Evolutionary conservation across 2,888 invertebrate species (phyloP).

Genomic region (Drosophila flavopinicola): DNA sequence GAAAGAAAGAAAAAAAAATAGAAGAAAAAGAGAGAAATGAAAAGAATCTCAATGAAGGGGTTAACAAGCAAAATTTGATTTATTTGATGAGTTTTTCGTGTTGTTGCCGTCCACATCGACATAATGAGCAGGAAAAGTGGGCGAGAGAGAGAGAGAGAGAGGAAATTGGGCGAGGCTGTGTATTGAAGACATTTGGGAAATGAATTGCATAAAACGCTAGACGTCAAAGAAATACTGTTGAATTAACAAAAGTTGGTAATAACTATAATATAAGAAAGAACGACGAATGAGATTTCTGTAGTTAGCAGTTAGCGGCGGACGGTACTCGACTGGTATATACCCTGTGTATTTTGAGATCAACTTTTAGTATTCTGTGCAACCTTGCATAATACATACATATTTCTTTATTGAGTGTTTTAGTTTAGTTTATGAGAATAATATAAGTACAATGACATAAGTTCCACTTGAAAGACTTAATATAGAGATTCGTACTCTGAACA

Average conservation of each 20-base stretch:
- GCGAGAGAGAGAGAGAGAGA: conserved; percentile 4
- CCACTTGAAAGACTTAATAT: too few species aligned
- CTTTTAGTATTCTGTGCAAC: too few species aligned
- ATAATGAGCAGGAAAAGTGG: conserved; percentile 73
- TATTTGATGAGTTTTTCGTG: conserved; percentile 74
- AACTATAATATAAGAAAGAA: conserved; percentile 16
- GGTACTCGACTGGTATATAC: not conserved
- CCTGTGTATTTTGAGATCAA: not conserved
- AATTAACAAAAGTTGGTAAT: conserved; percentile 34
- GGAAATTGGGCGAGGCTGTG: conserved; percentile 2
- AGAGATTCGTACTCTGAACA: too few species aligned
- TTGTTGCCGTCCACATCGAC: conserved; percentile 45
- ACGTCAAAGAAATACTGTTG: conserved; percentile 35
- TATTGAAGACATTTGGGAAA: conserved; percentile 40
- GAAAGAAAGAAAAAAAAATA: conserved; percentile 3
- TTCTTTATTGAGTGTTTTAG: too few species aligned
- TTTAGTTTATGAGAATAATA: too few species aligned
- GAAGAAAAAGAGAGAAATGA: conserved; percentile 37
- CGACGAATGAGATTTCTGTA: not conserved
- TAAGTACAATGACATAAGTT: too few species aligned
- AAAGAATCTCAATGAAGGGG: conserved; percentile 75
- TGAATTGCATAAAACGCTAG: conserved; percentile 38
- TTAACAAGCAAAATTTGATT: conserved; percentile 78
- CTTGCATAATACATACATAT: too few species aligned
- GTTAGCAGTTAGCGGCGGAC: not conserved